These are phyloP conservation scores for Cactoblastis cactorum DNA, from an alignment of 2,888 invertebrate genomes.

Conservation along the genomic window DNA sequence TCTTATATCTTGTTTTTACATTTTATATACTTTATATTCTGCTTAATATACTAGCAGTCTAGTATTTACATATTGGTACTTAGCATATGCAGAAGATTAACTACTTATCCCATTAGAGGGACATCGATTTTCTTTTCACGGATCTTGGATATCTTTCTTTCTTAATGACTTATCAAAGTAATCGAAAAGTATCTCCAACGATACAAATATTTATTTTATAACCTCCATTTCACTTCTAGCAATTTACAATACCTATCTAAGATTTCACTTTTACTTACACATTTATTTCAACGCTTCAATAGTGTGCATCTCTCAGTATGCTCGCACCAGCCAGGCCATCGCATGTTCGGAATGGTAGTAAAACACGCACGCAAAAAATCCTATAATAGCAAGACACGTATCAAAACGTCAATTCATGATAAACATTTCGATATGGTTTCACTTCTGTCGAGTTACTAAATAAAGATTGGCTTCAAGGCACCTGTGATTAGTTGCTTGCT, in stretches of 20 bases:
- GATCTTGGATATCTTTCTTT: no score
- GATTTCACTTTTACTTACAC: constrained; percentile 20
- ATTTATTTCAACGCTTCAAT: neutral
- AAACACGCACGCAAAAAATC: constrained; percentile 54
- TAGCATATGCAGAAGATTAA: no score
- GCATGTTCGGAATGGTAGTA: constrained; percentile 56
- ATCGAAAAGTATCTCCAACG: no score
- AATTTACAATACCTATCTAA: neutral
- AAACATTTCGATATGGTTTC: constrained; percentile 71
- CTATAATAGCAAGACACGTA: constrained; percentile 57
- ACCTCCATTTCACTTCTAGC: neutral
- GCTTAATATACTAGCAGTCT: no score
- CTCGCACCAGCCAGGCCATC: constrained; percentile 23
- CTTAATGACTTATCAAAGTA: no score
- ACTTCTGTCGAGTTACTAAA: constrained; percentile 51
- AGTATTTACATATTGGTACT: no score
- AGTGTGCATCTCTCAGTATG: neutral
- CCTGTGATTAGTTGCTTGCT: neutral
- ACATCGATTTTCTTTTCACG: no score
- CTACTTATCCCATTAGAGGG: no score
- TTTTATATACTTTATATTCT: no score
- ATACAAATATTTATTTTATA: no score
- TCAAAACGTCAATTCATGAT: constrained; percentile 57
- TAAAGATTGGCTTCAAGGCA: neutral
- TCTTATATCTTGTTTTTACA: neutral